A percentile compares a stretch with the other conserved stretches of the same genome.
Evolutionary conservation across 2,888 invertebrate genomes (phyloP).

Genomic region (Heteromurus nitidus): DNA sequence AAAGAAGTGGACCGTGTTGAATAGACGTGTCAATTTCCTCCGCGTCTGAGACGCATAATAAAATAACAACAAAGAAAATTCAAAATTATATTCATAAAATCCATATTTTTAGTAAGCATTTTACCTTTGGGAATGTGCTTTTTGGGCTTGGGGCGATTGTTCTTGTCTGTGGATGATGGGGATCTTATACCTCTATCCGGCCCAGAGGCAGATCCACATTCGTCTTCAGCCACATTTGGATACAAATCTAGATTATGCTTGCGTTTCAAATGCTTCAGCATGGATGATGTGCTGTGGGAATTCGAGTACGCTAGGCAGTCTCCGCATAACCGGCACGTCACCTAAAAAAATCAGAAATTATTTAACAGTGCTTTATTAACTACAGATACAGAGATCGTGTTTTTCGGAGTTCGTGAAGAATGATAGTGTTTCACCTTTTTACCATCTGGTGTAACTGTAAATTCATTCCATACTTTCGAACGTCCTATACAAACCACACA

Average conservation of each 20-base stretch:
- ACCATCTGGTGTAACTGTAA: constrained; percentile 64
- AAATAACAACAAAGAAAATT: no score
- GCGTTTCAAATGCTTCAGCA: constrained; percentile 70
- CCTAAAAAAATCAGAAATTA: constrained; percentile 53
- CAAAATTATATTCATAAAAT: no score
- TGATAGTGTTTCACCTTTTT: constrained; percentile 52
- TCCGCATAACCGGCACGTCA: constrained; percentile 66
- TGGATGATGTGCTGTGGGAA: constrained; percentile 70
- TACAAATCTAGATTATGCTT: constrained; percentile 69
- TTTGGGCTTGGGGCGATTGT: constrained; percentile 43
- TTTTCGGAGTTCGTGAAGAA: neutral
- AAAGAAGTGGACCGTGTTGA: constrained; percentile 67
- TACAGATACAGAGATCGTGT: neutral
- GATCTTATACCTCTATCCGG: neutral
- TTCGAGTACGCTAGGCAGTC: constrained; percentile 68
- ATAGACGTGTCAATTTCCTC: constrained; percentile 61
- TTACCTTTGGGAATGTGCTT: constrained; percentile 42
- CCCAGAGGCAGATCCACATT: neutral
- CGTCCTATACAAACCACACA: constrained; percentile 47
- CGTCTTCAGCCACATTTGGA: constrained; percentile 34
- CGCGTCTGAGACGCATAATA: constrained; percentile 15
- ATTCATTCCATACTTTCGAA: constrained; percentile 70
- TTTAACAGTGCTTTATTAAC: neutral
- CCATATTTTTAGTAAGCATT: no score
- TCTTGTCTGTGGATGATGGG: constrained; percentile 20